Conservation (phyloP, 2,888 invertebrate genomes). For the Papilio gigon region DNA sequence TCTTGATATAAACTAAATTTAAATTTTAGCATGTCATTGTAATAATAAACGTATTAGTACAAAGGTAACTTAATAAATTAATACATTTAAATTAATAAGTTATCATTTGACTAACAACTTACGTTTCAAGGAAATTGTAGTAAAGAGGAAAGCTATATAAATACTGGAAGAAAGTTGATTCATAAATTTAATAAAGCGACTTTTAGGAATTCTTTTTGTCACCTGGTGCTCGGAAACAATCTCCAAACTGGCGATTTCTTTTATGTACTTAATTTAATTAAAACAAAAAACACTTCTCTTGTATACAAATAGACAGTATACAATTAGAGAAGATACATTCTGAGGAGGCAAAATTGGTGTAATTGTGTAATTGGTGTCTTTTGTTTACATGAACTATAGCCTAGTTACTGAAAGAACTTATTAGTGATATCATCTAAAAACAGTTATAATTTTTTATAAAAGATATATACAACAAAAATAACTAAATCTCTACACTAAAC, state of each 20-base stretch:
- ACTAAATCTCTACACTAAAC: too few relatives aligned
- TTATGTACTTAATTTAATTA: conserved; percentile 20
- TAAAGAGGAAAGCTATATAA: conserved; percentile 24
- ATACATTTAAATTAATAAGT: too few relatives aligned
- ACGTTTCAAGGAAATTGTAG: conserved; percentile 9
- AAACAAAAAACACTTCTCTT: background rate
- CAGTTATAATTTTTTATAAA: too few relatives aligned
- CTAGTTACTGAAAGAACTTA: too few relatives aligned
- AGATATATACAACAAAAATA: too few relatives aligned
- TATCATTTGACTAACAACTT: conserved; percentile 22
- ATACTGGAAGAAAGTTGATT: conserved; percentile 24
- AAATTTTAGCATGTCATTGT: background rate
- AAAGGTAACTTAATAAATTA: background rate
- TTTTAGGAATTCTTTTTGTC: conserved; percentile 33
- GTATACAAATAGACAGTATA: too few relatives aligned
- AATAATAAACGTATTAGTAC: background rate
- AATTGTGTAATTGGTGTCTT: too few relatives aligned
- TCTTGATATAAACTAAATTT: background rate
- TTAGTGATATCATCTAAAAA: too few relatives aligned
- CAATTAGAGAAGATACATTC: background rate
- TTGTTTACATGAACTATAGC: too few relatives aligned
- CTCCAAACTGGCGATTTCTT: conserved; percentile 19
- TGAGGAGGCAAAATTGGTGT: too few relatives aligned
- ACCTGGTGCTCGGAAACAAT: conserved; percentile 34
- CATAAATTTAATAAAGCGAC: conserved; percentile 33